Evolutionary conservation across 2,888 invertebrate genomes (phyloP), one percentile per base, ranked within the genome.

Genomic region (Psylliodes chrysocephalus): DNA sequence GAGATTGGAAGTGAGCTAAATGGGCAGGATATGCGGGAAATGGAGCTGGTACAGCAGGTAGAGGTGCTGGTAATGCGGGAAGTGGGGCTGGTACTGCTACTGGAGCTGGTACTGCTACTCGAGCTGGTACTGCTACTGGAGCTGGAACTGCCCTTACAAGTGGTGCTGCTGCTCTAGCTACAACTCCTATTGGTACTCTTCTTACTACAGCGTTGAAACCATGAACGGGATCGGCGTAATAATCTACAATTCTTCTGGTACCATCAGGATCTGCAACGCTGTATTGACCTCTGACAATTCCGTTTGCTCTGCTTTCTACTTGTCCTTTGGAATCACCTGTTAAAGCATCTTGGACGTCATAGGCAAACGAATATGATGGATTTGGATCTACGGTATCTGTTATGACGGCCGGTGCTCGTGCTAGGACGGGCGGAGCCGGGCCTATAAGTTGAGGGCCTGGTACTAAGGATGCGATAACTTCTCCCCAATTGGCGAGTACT

Each of bases 151-250:
- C 63, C 1, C 47, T 40, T 18, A 60, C 66, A 5, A 54, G 61
- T 14, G 60, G 60, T 19, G 57, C 67, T 28, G 53, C 63, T 25
- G 63, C 71, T 38, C 64, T 66, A 5, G 67, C 60, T 22, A 68
- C 63, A 7, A 67, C 33, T 63, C 77, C 82, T 5, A 84, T 74
- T 14, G 85, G 84, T 73, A 85, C 84, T 53, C 83, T 83, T 71
- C 82, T 84, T 14, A 87, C 87, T 42, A 86, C 84, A 62, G 86
- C 86, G 73, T 87, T 86, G 83, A 87, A 87, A 52, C 86, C 87
- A 72, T 86, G 84, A 61, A 85, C 81, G 46, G 86, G 86, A 79
- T 87, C 86, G 54, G 87, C 86, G 55, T 84, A 84, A 79, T 87
- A 87, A 73, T 86, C 85, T 10, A 87, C 87, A 71, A 84, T 81